phyloP scores from a whole-genome alignment of 1,140 invertebrate genomes.

The Spodoptera frugiperda region DNA sequence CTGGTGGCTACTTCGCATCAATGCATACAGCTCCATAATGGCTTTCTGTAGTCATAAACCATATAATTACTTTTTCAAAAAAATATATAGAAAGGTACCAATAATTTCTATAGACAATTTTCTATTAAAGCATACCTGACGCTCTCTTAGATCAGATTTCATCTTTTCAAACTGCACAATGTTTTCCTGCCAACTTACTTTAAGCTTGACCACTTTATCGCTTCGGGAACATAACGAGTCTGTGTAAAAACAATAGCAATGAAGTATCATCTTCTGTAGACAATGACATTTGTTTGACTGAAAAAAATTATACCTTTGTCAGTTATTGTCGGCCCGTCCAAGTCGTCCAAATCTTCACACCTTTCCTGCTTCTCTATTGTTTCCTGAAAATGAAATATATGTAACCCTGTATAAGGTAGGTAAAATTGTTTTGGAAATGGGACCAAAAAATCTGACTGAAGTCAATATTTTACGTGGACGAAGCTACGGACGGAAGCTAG shows the following conservation, averaged over 20 bases:
- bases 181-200: slow-evolving; percentile 69
- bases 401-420: no score
- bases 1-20: slow-evolving; percentile 63
- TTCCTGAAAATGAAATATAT: slow-evolving; percentile 17
- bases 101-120: neutral
- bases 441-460: neutral
- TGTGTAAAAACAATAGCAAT: slow-evolving; percentile 42
- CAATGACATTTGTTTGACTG: neutral
- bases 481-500: neutral
- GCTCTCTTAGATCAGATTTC: slow-evolving; percentile 69
- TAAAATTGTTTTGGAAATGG: neutral
- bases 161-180: slow-evolving; percentile 67
- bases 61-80: slow-evolving; percentile 53
- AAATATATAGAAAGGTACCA: slow-evolving; percentile 53
- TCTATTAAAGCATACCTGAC: slow-evolving; percentile 60
- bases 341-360: slow-evolving; percentile 24
- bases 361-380: slow-evolving; percentile 45
- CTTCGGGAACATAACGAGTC: slow-evolving; percentile 59
- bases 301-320: neutral
- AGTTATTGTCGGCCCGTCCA: neutral
- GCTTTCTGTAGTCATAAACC: slow-evolving; percentile 55
- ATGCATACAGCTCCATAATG: slow-evolving; percentile 70
- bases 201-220: slow-evolving; percentile 61
- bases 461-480: neutral
- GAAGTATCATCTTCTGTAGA: slow-evolving; percentile 30